Evolutionary conservation across 92 coral and sea anemone genomes (phyloP).

Genomic region (Porites cylindrica): DNA sequence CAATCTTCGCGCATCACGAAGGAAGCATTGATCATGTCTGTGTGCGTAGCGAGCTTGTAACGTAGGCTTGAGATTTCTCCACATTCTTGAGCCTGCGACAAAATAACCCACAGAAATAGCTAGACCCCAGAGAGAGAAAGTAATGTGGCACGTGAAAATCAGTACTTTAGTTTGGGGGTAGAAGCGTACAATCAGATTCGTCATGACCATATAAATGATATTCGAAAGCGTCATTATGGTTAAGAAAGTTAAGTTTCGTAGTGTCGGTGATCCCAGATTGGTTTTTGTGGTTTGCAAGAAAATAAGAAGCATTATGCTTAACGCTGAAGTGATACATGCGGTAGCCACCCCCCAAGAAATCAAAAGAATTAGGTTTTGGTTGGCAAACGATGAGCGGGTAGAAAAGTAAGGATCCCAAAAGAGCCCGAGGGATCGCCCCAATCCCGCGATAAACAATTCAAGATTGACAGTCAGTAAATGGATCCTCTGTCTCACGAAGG

Average conservation of each 20-base stretch:
- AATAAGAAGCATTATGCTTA: conserved; percentile 76
- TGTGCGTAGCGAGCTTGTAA: not conserved
- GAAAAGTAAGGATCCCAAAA: conserved; percentile 77
- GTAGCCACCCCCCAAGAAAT: conserved; percentile 70
- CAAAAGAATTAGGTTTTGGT: conserved; percentile 18
- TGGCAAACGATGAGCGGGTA: conserved; percentile 24
- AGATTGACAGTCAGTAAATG: conserved; percentile 52
- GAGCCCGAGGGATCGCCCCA: conserved; percentile 60
- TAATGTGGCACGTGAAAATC: conserved; percentile 69
- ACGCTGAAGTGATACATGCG: conserved; percentile 80
- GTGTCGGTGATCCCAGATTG: conserved; percentile 51
- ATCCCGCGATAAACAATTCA: conserved; percentile 54
- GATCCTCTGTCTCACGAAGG: conserved; percentile 25
- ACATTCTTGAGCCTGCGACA: conserved; percentile 62
- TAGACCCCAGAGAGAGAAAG: conserved; percentile 80
- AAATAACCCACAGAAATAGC: conserved; percentile 70
- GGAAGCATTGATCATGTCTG: conserved; percentile 14
- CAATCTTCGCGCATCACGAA: conserved; percentile 51
- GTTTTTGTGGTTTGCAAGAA: conserved; percentile 74
- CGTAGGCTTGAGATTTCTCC: conserved; percentile 70
- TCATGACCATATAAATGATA: conserved; percentile 62
- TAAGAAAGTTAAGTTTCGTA: conserved; percentile 59
- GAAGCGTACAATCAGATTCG: conserved; percentile 73
- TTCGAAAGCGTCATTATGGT: conserved; percentile 50
- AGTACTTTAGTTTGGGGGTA: conserved; percentile 48